Base-by-base conservation (phyloP, 1,140 invertebrate species). In the Drosophila seguyi region DNA sequence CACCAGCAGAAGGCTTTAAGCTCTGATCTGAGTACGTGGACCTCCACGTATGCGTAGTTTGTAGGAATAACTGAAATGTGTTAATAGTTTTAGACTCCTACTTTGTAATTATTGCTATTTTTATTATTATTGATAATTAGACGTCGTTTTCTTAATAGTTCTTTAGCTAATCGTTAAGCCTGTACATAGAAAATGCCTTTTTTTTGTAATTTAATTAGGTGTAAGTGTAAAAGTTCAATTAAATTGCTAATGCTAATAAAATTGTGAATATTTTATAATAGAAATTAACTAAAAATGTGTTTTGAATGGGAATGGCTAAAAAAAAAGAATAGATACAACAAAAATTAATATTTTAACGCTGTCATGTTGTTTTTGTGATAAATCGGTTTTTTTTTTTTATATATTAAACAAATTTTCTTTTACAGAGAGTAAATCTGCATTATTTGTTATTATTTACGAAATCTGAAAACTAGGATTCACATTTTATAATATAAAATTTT, bases 41-140 rank as follows among this genome's bases (percentile, higher is more conserved):
- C 20, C 18, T 45, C 65, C 65, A 47, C 45, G 41, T 73, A 48
- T 38, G 36, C 13, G 0, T 69, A 74, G 67, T 29, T 31, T 20
- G 8, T 61, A 75, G 41, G 1, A 75, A 53, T 76, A 73, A 79
- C 63, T 78, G 81, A 90, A 90, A 90, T 90, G 85, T 90, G 85
- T 90, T 90, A 88, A 85, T 90, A 90, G 85, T 48, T 75, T 90
- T 85, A 85, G 67, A 44, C 16, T 1, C 47, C 16, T 14, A 8
- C 4, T 13, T 27, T n/a, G 25, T n/a, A 18, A 41, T 41, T 18
- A 52, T 39, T 34, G 31, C 13, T n/a, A 25, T 34, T 47, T n/a
- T n/a, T n/a, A n/a, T 47, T 20, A 56, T n/a, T 25, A 8, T 31
- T 31, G 10, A 4, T 11, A 31, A 25, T 11, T 38, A n/a, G 13